Base-by-base conservation (phyloP, 2,797 vertebrate genomes). In the Cetoscarus ocellatus region DNA sequence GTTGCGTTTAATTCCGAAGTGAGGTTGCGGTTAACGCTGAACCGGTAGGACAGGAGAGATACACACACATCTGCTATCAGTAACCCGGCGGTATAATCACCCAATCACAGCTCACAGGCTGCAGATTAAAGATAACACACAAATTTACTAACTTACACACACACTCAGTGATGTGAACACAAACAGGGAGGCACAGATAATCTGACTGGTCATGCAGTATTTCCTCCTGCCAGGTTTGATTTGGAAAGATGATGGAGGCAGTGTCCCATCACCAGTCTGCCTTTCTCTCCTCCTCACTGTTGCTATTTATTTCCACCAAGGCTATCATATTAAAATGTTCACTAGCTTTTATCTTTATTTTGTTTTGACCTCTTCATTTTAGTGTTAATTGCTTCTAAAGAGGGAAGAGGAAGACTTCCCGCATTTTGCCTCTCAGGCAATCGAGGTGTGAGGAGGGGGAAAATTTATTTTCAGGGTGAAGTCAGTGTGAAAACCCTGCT, bases 31-130 rank as follows among this genome's bases (percentile, higher is more conserved):
- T 83, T 85, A 87, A 84, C 77, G 53, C 86, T 61, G 75, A 68
- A 83, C 75, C 78, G 77, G 70, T 69, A 67, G 75, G 81, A 81
- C 77, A 52, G 73, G 68, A 70, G 59, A 69, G 61, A 79, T 51
- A 51, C 59, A 61, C 73, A 72, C 72, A 60, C 19, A 3, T 64
- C 68, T 54, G 61, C 80, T 84, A 83, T 83, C 81, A 61, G 77
- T 86, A 82, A 82, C 83, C 69, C 83, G 61, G 45, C 52, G 75
- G 70, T 85, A 77, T 90, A 90, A 93, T 93, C 87, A 56, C 82
- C 75, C 67, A 90, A 92, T 93, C 90, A 86, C 82, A 86, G 83
- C 82, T 84, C 80, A 69, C 75, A 85, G 84, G 82, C 90, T 91
- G 85, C 87, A 86, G 90, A 91, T 92, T 84, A 68, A 65, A 79